Evolutionary conservation across 2,888 invertebrate genomes (phyloP).

Genomic region (Pristionchus maxplancki): DNA sequence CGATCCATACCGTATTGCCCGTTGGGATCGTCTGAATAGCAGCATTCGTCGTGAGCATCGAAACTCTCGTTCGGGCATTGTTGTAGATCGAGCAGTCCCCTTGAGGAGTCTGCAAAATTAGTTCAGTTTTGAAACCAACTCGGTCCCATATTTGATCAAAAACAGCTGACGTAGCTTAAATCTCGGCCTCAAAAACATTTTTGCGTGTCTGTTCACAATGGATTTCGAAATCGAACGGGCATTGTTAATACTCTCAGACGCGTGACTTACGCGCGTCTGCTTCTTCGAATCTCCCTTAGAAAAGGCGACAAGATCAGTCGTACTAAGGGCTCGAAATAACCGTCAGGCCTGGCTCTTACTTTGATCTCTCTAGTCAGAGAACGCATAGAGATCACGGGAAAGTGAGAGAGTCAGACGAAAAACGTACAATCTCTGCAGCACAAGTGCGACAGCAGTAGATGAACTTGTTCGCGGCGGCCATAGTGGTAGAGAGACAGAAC

Average conservation of each 20-base stretch:
- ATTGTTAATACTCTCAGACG: neutral
- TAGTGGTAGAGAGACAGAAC: conserved; percentile 4
- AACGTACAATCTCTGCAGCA: conserved; percentile 17
- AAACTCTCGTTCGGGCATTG: conserved; percentile 5
- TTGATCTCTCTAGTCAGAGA: no score
- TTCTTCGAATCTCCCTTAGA: neutral
- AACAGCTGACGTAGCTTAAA: neutral
- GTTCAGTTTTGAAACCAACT: neutral
- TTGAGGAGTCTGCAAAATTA: neutral
- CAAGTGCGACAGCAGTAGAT: conserved; percentile 31
- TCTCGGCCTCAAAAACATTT: neutral
- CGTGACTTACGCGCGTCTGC: neutral
- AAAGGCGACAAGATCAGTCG: neutral
- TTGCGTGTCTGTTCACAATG: neutral
- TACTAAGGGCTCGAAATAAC: neutral
- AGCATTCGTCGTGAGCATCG: neutral
- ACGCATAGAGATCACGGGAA: no score
- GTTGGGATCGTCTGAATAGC: neutral
- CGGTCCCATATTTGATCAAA: neutral
- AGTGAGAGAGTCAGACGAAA: neutral
- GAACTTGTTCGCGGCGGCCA: neutral
- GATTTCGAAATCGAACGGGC: neutral
- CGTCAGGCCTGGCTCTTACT: no score
- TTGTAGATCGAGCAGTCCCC: conserved; percentile 33
- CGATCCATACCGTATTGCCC: neutral